Percentiles rank a stretch among this genome's conserved stretches.
phyloP scores from a whole-genome alignment of 1,140 invertebrate species.

The Zaprionus camerounensis region DNA sequence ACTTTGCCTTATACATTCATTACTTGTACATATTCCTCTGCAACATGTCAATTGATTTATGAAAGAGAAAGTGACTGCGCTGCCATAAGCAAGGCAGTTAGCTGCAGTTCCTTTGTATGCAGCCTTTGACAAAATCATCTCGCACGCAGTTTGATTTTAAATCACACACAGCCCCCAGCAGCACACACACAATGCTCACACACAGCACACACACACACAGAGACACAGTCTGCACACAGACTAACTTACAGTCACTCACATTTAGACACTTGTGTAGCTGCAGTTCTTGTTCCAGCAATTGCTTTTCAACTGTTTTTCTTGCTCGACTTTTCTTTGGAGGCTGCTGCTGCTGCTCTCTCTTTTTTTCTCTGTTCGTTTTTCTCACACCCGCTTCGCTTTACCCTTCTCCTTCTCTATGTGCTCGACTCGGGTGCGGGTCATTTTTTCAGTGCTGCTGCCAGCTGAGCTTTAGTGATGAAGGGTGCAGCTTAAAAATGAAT shows the following conservation, averaged over 20 bases:
- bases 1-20: no score
- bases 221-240: background rate
- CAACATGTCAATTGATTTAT: background rate
- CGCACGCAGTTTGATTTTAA: constrained; percentile 44
- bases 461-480: constrained; percentile 80
- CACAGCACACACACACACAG: background rate
- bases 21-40: no score
- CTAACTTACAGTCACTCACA: background rate
- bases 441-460: constrained; percentile 54
- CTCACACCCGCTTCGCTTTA: background rate
- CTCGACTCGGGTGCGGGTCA: constrained; percentile 31
- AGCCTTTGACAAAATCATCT: constrained; percentile 54
- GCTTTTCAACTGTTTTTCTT: constrained; percentile 15
- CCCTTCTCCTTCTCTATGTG: constrained; percentile 25
- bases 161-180: background rate
- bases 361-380: constrained; percentile 19
- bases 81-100: background rate
- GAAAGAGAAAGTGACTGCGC: background rate
- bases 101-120: background rate
- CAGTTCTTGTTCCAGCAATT: constrained; percentile 39
- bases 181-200: background rate
- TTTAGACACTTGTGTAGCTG: background rate
- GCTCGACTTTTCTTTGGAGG: constrained; percentile 27
- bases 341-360: background rate
- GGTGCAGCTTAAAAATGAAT: constrained; percentile 82